These are phyloP conservation scores for Baronia brevicornis DNA, from an alignment of 2,888 invertebrate genomes.

Conservation along the genomic window DNA sequence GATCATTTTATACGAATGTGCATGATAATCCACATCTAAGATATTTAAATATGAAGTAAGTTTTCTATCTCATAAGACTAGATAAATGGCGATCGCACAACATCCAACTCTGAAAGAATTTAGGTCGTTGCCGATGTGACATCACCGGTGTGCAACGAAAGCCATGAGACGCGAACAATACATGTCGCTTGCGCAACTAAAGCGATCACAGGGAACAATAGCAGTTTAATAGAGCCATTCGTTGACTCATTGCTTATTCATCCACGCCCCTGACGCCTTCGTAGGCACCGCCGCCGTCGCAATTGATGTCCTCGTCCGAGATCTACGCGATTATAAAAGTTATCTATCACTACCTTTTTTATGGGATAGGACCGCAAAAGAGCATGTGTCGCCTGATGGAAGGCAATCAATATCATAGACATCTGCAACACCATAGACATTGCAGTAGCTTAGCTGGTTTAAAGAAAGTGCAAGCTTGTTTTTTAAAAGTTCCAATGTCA, in stretches of 20 bases:
- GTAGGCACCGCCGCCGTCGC: constrained; percentile 45
- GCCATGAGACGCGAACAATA: constrained; percentile 62
- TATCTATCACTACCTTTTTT: not conserved
- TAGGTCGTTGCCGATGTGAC: constrained; percentile 54
- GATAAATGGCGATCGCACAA: constrained; percentile 54
- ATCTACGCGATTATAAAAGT: constrained; percentile 19
- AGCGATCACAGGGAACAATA: constrained; percentile 63
- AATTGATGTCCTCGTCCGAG: constrained; percentile 57
- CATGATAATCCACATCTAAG: too few species aligned
- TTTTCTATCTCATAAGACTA: constrained; percentile 1
- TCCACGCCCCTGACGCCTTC: constrained; percentile 71
- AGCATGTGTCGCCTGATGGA: too few species aligned
- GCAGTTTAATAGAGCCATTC: constrained; percentile 72
- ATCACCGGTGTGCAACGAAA: constrained; percentile 58
- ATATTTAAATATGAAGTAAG: too few species aligned
- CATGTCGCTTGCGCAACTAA: constrained; percentile 67
- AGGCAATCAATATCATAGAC: too few species aligned
- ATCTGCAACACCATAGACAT: too few species aligned
- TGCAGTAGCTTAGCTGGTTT: too few species aligned
- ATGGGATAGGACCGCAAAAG: too few species aligned
- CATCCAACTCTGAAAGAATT: constrained; percentile 55
- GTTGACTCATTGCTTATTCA: constrained; percentile 72
- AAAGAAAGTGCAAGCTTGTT: too few species aligned
- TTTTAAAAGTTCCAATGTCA: too few species aligned
- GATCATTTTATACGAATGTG: too few species aligned